Conservation (phyloP, 2,888 invertebrate genomes). For the Leucophora obtusa region DNA sequence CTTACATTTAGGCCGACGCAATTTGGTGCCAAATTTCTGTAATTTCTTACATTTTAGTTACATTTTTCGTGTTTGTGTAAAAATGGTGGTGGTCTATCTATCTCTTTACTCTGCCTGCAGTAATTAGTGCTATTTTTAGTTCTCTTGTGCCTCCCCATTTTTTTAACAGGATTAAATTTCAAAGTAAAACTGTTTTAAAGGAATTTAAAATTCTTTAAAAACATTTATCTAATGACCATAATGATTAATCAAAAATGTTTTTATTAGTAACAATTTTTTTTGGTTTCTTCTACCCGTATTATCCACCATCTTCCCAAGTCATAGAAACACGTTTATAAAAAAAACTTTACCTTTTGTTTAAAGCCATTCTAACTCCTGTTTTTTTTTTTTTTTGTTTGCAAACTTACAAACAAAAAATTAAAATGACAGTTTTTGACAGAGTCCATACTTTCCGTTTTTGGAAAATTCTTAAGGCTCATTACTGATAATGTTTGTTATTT, state of each 20-base stretch:
- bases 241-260: slow-evolving; percentile 64
- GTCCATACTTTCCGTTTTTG: slow-evolving; percentile 33
- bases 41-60: not conserved
- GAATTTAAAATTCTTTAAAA: slow-evolving; percentile 53
- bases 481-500: slow-evolving; percentile 51
- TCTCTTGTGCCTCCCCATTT: not conserved
- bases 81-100: not conserved
- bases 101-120: not conserved
- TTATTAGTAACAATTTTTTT: slow-evolving; percentile 25
- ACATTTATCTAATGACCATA: slow-evolving; percentile 63
- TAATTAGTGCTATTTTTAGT: not conserved
- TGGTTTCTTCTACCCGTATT: not conserved
- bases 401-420: slow-evolving; percentile 33
- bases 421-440: slow-evolving; percentile 60
- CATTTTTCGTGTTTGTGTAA: not conserved
- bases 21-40: not conserved
- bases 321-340: slow-evolving; percentile 36
- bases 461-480: slow-evolving; percentile 41
- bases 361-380: slow-evolving; percentile 45
- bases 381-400: not conserved
- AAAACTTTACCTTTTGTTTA: slow-evolving; percentile 57
- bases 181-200: slow-evolving; percentile 14
- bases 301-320: slow-evolving; percentile 23
- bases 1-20: no score
- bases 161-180: slow-evolving; percentile 28